Base-by-base conservation (phyloP, 1,140 invertebrate genomes). In the Drosophila takahashii region DNA sequence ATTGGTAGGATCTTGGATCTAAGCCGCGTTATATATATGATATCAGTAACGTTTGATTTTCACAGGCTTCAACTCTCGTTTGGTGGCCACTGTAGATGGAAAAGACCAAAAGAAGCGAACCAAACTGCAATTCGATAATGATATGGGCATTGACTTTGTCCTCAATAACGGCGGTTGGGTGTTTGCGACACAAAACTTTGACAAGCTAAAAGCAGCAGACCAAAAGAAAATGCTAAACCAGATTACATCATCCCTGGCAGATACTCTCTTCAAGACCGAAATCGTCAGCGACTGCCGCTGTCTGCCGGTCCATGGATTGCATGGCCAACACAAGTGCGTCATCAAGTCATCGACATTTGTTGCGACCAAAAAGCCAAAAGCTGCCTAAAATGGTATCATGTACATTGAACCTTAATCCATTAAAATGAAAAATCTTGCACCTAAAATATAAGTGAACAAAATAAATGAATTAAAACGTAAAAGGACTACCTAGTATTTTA, bases 41-140 rank as follows among this genome's bases (percentile, higher is more conserved):
- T 2, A 5, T 18, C 8, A 18, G 4, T 34, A 13, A 52, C 29
- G 1, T 18, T 52, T 18, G 10, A n/a, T 18, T 32, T 11, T 41
- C 65, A 1, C 5, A 92, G 92, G 92, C 27, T 91, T 93, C 3
- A 92, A 93, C n/a, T 92, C 93, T 9, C 93, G 93, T 42, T 70
- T 92, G 22, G 91, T 93, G 4, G 92, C 92, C 44, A 94, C 93
- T 1, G 93, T 94, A 69, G 94, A 94, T 34, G 92, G 94, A 6
- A 92, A 93, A 60, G 94, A 95, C 52, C 93, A 90, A 47, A 95
- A 95, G 83, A 95, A 94, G 77, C 93, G 93, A 50, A 90, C 89
- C 18, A 94, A 94, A 41, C 65, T 95, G 8, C 83, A 84, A 22
- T 93, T 93, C 27, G 73, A 93, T 27, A 89, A 81, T 52, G 94